Evolutionary conservation across 2,113 vertebrate species (phyloP), one percentile per base, ranked within the genome.

Genomic region (Pterocles gutturalis): DNA sequence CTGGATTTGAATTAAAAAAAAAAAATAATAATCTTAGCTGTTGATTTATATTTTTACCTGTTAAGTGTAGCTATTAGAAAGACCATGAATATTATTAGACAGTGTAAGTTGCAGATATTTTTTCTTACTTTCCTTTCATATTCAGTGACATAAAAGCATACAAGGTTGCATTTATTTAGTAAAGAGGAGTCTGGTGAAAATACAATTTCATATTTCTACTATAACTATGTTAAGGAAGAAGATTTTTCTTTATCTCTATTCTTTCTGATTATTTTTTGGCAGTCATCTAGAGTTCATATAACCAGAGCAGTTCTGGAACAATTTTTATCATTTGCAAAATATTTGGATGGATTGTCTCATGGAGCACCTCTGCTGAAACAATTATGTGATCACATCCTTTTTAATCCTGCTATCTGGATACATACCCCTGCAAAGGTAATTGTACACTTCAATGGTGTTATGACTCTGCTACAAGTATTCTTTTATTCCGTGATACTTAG

Each of bases 331-430:
- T 99, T 99, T 96, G 99, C 99, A 48, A 99, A 99, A 96, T 99
- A 99, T 97, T 98, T 99, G 83, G 99, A 99, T 84, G 99, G 99
- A 70, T 98, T 99, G 90, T 99, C 99, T 89, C 99, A 99, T 41
- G 99, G 99, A 83, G 99, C 99, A 71, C 99, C 99, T 43, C 98
- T 99, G 65, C 97, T 99, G 93, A 99, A 99, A 95, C 99, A 99
- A 95, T 99, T 99, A 94, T 99, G 99, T 96, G 99, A 99, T 98
- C 99, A 99, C 73, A 99, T 99, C 94, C 98, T 99, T 92, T 99
- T 99, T 98, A 99, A 99, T 87, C 99, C 99, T 34, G 99, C 99
- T 97, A 99, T 99, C 98, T 99, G 99, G 99, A 99, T 99, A 98
- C 99, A 99, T 95, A 99, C 99, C 7, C 99, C 99, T 87, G 99